A percentile compares a stretch with the other conserved stretches of the same genome.
Evolutionary conservation across 53 echinoderm and acorn worm genomes (phyloP).

Genomic region (Temnopleurus reevesii): DNA sequence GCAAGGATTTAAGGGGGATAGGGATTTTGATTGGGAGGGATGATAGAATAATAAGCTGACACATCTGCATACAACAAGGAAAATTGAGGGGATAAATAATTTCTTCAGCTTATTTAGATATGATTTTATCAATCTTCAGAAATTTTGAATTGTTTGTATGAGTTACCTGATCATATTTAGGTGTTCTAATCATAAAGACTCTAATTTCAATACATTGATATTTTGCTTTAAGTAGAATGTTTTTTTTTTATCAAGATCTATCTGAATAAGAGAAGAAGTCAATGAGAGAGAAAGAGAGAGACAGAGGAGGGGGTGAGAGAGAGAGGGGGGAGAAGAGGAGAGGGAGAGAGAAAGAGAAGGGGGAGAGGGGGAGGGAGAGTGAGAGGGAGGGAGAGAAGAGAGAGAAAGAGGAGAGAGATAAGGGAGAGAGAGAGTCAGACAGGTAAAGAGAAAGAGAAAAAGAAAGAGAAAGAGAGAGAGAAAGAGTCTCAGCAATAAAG

Average conservation of each 20-base stretch:
- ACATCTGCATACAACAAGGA: background rate
- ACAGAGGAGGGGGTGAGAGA: background rate
- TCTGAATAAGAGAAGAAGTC: too few relatives aligned
- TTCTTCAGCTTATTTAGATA: background rate
- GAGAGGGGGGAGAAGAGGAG: background rate
- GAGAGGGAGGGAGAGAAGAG: background rate
- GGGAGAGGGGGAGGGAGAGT: background rate
- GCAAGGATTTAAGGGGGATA: slow-evolving; percentile 21
- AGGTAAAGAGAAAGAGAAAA: background rate
- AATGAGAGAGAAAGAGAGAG: background rate
- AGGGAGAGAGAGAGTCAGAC: background rate
- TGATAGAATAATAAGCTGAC: background rate
- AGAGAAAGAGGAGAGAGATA: background rate
- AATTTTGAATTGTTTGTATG: background rate
- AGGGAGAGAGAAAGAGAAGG: background rate
- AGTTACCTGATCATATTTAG: too few relatives aligned
- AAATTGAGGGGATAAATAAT: background rate
- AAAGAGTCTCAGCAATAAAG: background rate
- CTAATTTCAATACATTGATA: background rate
- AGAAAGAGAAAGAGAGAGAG: background rate
- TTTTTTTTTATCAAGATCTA: too few relatives aligned
- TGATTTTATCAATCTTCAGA: background rate
- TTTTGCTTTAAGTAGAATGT: background rate
- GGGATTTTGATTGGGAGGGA: background rate
- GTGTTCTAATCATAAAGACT: background rate